Percentiles rank a stretch among this genome's conserved stretches.
These are phyloP conservation scores for Agonopterix arenella DNA, from an alignment of 2,888 invertebrate genomes.

Conservation along the genomic window DNA sequence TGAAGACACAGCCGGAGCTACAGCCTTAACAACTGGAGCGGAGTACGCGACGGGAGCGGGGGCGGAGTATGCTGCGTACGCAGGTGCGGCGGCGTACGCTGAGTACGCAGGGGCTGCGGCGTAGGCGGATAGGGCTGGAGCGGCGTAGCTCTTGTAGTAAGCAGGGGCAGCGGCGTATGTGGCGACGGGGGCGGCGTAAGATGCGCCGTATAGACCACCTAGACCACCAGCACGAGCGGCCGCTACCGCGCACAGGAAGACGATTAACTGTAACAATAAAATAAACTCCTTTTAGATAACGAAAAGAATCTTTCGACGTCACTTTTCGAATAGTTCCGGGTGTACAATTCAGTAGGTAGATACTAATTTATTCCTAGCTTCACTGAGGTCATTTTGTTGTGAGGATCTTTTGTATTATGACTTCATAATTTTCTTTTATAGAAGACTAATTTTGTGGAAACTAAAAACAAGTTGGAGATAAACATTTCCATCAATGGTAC, in stretches of 20 bases:
- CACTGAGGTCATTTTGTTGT: too few species aligned
- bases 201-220: constrained; percentile 55
- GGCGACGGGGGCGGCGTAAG: constrained; percentile 29
- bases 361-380: too few species aligned
- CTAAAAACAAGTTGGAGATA: too few species aligned
- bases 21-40: constrained; percentile 49
- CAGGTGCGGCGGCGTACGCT: constrained; percentile 16
- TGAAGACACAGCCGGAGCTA: constrained; percentile 37
- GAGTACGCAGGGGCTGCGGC: constrained; percentile 22
- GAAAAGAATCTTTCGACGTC: too few species aligned
- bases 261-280: constrained; percentile 57
- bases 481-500: too few species aligned
- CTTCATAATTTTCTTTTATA: too few species aligned
- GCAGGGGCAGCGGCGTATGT: constrained; percentile 36
- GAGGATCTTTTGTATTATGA: too few species aligned
- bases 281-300: neutral
- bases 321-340: too few species aligned
- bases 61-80: constrained; percentile 10
- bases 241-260: constrained; percentile 74
- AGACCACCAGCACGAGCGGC: constrained; percentile 75
- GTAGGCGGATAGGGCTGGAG: constrained; percentile 32
- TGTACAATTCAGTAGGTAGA: too few species aligned
- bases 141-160: constrained; percentile 21
- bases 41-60: constrained; percentile 27
- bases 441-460: too few species aligned